Conservation (phyloP, 2,888 invertebrate genomes). For the Folsomia manolachei region DNA sequence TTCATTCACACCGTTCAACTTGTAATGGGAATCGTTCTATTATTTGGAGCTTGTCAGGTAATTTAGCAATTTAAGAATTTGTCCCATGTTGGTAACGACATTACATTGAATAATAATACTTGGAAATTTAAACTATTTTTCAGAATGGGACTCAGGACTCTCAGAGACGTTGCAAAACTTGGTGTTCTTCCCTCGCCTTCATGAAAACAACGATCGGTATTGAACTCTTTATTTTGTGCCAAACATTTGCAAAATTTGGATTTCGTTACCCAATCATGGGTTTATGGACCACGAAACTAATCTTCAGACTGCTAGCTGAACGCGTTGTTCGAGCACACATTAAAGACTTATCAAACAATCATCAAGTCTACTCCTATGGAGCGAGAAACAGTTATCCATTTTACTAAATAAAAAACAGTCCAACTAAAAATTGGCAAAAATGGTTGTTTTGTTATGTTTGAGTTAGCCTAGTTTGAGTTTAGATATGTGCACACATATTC, state of each 20-base stretch:
- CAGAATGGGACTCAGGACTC: constrained; percentile 42
- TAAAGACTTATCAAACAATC: constrained; percentile 34
- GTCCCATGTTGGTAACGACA: background rate
- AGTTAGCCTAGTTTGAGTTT: no score
- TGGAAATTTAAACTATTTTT: background rate
- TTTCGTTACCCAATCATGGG: constrained; percentile 39
- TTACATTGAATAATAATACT: no score
- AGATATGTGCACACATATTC: no score
- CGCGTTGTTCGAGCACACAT: constrained; percentile 38
- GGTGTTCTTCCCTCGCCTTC: constrained; percentile 43
- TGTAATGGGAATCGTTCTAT: constrained; percentile 42
- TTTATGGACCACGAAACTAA: constrained; percentile 41
- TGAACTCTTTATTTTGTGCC: constrained; percentile 42
- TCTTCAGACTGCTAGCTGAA: constrained; percentile 40
- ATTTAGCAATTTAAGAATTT: background rate
- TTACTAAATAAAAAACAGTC: constrained; percentile 18
- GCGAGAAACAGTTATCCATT: constrained; percentile 41
- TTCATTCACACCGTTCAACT: constrained; percentile 43
- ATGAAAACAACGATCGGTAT: constrained; percentile 40
- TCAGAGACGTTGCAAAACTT: constrained; percentile 40
- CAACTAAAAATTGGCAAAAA: background rate
- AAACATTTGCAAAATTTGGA: constrained; percentile 43
- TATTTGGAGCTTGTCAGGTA: constrained; percentile 47
- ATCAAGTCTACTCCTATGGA: constrained; percentile 37
- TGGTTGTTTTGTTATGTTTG: no score